These are phyloP conservation scores for Drosophila fungiperda DNA, from an alignment of 2,888 invertebrate species.

Conservation along the genomic window DNA sequence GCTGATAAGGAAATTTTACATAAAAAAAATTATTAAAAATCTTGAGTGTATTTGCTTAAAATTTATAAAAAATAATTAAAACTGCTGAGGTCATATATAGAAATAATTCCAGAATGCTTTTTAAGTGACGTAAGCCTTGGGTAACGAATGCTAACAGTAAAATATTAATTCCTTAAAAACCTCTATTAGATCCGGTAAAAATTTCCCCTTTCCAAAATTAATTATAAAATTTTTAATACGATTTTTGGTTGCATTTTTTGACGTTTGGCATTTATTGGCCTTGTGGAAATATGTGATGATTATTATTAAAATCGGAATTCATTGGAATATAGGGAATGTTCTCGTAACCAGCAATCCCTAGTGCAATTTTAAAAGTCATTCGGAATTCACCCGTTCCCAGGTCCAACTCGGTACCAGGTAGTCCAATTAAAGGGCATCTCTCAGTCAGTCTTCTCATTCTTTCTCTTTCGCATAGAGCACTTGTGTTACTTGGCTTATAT, in stretches of 20 bases:
- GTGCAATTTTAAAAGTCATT: neutral
- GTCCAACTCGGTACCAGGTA: neutral
- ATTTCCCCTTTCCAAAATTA: too few relatives aligned
- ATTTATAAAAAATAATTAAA: too few relatives aligned
- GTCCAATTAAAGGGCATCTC: neutral
- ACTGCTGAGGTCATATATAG: too few relatives aligned
- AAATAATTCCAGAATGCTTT: too few relatives aligned
- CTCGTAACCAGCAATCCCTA: neutral
- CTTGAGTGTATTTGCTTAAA: too few relatives aligned
- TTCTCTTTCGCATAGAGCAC: neutral
- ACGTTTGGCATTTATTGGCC: rapidly evolving
- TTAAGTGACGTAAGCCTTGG: too few relatives aligned
- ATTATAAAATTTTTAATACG: neutral
- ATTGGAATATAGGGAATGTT: neutral
- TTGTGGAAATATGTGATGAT: neutral
- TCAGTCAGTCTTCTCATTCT: neutral
- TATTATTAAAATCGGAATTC: neutral
- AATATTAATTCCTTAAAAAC: neutral
- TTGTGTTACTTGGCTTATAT: neutral
- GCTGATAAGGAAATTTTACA: too few relatives aligned
- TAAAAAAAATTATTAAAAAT: too few relatives aligned
- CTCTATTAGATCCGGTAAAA: too few relatives aligned
- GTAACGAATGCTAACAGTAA: neutral
- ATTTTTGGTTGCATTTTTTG: too few relatives aligned
- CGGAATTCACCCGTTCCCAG: rapidly evolving